These are phyloP conservation scores for Seriola rivoliana DNA, from an alignment of 2,113 vertebrate species.

Conservation along the genomic window DNA sequence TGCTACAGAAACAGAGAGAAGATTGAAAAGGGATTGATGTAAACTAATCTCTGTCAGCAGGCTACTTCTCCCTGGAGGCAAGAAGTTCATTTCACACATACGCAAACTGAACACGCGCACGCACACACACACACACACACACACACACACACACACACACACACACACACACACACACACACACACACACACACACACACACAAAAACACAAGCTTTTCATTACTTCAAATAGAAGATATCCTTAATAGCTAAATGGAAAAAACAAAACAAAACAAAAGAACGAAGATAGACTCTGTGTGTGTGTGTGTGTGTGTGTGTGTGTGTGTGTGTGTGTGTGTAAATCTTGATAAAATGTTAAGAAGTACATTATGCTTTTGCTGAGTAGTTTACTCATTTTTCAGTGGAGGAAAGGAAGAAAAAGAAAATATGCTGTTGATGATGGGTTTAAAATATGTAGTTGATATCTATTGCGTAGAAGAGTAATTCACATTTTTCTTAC, in stretches of 20 bases:
- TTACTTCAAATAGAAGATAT: constrained; percentile 43
- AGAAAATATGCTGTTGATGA: background rate
- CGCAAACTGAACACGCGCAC: constrained; percentile 4
- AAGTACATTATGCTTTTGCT: background rate
- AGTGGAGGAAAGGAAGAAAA: background rate
- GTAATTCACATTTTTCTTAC: too few species aligned
- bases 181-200: constrained; percentile 8
- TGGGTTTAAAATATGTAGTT: background rate
- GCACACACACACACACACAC: background rate
- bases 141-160: constrained; percentile 13
- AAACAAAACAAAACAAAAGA: background rate
- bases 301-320: background rate
- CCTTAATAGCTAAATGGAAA: constrained; percentile 26
- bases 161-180: constrained; percentile 12
- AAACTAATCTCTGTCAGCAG: constrained; percentile 76
- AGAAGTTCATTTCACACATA: constrained; percentile 62
- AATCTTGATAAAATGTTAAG: background rate
- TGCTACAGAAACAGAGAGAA: constrained; percentile 42
- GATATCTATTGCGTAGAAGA: background rate
- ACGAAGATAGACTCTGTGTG: background rate
- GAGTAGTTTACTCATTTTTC: background rate
- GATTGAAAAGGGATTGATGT: constrained; percentile 68
- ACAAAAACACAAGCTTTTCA: constrained; percentile 41
- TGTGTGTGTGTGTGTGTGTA: background rate
- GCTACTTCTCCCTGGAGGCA: constrained; percentile 61